Conservation (phyloP, 2,797 vertebrate genomes). For the Sciurus carolinensis region DNA sequence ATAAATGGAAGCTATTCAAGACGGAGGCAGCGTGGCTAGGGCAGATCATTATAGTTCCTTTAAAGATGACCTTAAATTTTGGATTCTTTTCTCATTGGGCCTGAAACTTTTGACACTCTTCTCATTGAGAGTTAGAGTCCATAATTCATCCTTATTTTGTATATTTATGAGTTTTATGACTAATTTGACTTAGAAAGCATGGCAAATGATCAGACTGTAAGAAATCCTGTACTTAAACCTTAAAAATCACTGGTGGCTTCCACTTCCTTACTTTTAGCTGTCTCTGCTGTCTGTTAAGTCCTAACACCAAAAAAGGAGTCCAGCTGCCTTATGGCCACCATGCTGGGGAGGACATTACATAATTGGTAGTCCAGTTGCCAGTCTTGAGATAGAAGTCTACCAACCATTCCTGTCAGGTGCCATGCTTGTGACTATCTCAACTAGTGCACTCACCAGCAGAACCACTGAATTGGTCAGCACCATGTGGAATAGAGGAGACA, state of each 20-base stretch:
- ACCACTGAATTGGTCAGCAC: neutral
- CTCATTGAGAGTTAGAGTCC: neutral
- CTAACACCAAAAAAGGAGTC: neutral
- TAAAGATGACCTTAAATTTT: neutral
- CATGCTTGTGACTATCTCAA: neutral
- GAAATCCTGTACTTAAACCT: neutral
- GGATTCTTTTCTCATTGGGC: neutral
- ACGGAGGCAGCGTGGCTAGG: neutral
- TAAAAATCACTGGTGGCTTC: neutral
- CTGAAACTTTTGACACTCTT: neutral
- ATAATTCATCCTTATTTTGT: neutral
- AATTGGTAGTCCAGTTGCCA: neutral
- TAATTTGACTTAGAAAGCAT: neutral
- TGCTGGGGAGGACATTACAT: neutral
- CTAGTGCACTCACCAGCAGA: neutral
- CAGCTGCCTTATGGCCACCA: neutral
- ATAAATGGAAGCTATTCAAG: neutral
- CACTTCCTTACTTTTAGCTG: neutral
- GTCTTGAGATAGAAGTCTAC: neutral
- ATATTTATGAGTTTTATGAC: neutral
- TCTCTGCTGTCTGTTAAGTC: neutral
- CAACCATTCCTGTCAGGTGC: neutral
- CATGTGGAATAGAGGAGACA: neutral
- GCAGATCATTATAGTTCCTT: neutral
- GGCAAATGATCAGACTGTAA: neutral